A percentile compares a stretch with the other conserved stretches of the same genome.
Evolutionary conservation across 1,140 invertebrate genomes (phyloP).

Genomic region (Latrodectus geometricus): DNA sequence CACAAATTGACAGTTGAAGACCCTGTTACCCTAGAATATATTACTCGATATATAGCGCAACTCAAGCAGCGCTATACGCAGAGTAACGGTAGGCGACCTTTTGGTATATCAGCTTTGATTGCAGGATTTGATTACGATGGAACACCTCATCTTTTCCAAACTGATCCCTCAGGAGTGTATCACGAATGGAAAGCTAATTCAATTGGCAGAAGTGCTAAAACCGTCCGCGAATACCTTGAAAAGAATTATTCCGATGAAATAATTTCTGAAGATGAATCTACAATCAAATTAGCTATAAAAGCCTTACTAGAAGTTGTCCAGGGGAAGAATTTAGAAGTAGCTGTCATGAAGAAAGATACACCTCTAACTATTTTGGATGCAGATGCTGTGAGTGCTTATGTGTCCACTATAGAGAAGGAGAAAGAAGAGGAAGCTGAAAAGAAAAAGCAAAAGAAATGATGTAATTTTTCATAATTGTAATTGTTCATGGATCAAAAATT

Average conservation of each 20-base stretch:
- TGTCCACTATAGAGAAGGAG: slow-evolving; percentile 95
- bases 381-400: slow-evolving; percentile 91
- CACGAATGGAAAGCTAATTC: slow-evolving; percentile 95
- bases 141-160: slow-evolving; percentile 96
- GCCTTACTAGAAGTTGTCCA: slow-evolving; percentile 98
- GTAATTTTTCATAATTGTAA: too few relatives aligned
- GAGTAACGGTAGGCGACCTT: slow-evolving; percentile 97
- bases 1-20: slow-evolving; percentile 99
- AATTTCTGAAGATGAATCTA: slow-evolving; percentile 86
- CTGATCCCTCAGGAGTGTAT: slow-evolving; percentile 98
- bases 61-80: slow-evolving; percentile 93
- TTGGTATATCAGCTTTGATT: slow-evolving; percentile 97
- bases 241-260: slow-evolving; percentile 92
- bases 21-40: slow-evolving; percentile 99
- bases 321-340: slow-evolving; percentile 93
- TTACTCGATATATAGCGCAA: slow-evolving; percentile 92
- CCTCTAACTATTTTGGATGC: slow-evolving; percentile 84
- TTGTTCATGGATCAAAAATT: too few relatives aligned
- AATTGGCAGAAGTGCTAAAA: slow-evolving; percentile 96
- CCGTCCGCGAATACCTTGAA: slow-evolving; percentile 98
- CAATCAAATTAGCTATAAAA: slow-evolving; percentile 94
- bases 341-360: slow-evolving; percentile 63
- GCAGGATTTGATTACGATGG: slow-evolving; percentile 99
- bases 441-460: slow-evolving; percentile 86
- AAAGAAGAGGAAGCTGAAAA: slow-evolving; percentile 98